phyloP scores from a whole-genome alignment of 2,888 invertebrate genomes.

The Iphiclides podalirius region DNA sequence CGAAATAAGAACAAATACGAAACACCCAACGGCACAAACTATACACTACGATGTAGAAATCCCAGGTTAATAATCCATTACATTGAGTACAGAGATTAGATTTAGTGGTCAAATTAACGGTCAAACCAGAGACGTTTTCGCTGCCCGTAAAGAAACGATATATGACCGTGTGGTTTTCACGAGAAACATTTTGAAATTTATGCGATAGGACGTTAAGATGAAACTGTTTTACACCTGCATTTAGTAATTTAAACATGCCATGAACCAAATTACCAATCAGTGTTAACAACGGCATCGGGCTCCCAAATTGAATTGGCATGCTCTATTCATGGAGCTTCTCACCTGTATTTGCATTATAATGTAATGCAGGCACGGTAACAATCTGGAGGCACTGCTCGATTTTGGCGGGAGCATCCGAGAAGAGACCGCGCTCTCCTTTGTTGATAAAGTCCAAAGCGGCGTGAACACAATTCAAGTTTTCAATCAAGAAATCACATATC shows the following conservation, averaged over 20 bases:
- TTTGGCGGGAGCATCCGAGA: conserved; percentile 74
- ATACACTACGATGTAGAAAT: too few species aligned
- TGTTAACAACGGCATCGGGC: too few species aligned
- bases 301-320: conserved; percentile 27
- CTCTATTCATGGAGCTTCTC: conserved; percentile 69
- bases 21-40: background rate
- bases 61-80: too few species aligned
- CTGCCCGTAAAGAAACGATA: too few species aligned
- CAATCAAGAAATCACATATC: background rate
- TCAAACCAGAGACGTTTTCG: too few species aligned
- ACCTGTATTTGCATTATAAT: conserved; percentile 73
- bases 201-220: background rate
- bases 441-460: conserved; percentile 52
- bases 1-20: background rate
- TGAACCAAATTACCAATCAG: conserved; percentile 4
- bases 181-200: background rate
- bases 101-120: too few species aligned
- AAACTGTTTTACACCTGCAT: background rate
- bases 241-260: background rate
- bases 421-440: conserved; percentile 68
- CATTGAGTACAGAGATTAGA: too few species aligned
- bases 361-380: conserved; percentile 72
- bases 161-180: too few species aligned
- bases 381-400: conserved; percentile 59
- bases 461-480: conserved; percentile 37